Evolutionary conservation across 2,797 vertebrate species (phyloP), one percentile per base, ranked within the genome.

Genomic region (Dendrocincla fuliginosa): DNA sequence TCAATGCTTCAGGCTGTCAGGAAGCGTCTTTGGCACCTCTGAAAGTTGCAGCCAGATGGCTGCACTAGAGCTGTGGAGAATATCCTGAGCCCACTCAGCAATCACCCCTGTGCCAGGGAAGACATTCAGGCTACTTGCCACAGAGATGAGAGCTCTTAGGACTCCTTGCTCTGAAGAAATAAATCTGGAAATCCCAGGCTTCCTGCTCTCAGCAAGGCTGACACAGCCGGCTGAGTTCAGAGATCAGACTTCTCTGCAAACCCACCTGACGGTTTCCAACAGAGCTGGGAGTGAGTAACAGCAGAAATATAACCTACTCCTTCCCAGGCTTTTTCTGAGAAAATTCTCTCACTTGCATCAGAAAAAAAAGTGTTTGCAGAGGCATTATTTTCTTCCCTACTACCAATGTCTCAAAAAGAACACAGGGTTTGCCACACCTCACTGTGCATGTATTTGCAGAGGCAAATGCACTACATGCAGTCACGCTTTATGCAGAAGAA

Each of bases 41-140:
- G 8, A 44, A 12, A 47, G 22, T 33, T 27, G 46, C 60, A 67
- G 75, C 30, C 27, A 44, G 10, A 8, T 0, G 0, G n/a, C 42
- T 59, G 30, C 33, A 19, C 71, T 23, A 9, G 33, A 81, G 65
- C 65, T 50, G 59, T 33, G 28, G 16, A 1, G 4, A 76, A 37
- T 8, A 35, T 42, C 60, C 82, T 15, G 56, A 63, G 28, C 32
- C 10, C 56, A 23, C 49, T 50, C 78, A 32, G n/a, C 39, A 35
- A 9, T 8, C 53, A 32, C 20, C 25, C 15, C 35, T 22, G 74
- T 53, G 42, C 16, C 49, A 37, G 20, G 20, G 17, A 18, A 37
- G 50, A 24, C 11, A 3, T 8, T 23, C 42, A 16, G 35, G 35
- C 33, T 59, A 10, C 55, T 41, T 16, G 23, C 17, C 57, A 59